Percentiles rank a stretch among this genome's conserved stretches.
Conservation (phyloP, 53 echinoderm and acorn worm species). For the Pentamera pediparva region DNA sequence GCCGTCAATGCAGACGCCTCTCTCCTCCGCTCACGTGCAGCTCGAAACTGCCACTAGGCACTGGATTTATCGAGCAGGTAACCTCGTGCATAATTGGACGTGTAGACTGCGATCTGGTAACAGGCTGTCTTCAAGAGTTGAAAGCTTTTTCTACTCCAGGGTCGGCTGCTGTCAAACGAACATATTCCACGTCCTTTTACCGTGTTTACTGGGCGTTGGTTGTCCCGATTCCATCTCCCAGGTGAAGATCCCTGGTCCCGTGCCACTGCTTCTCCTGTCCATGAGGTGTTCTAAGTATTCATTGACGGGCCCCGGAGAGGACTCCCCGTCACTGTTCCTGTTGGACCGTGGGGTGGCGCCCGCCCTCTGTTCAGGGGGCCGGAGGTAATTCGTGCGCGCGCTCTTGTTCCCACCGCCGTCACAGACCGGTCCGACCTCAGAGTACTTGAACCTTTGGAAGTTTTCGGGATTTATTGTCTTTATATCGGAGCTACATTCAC, state of each 20-base stretch:
- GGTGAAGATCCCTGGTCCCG: constrained; percentile 11
- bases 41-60: too few species aligned
- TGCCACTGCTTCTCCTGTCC: constrained; percentile 42
- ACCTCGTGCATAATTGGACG: too few species aligned
- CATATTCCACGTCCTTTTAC: constrained; percentile 6
- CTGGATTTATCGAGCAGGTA: too few species aligned
- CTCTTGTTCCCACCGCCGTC: too few species aligned
- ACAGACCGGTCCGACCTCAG: background rate
- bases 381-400: background rate
- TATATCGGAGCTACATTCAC: constrained; percentile 1
- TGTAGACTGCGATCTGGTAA: too few species aligned
- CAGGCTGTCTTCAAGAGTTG: too few species aligned
- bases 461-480: background rate
- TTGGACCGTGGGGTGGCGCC: background rate
- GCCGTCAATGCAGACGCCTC: too few species aligned
- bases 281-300: constrained; percentile 59
- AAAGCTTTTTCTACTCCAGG: too few species aligned
- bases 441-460: constrained; percentile 13
- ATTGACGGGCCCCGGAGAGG: constrained; percentile 41
- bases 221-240: background rate
- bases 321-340: constrained; percentile 15
- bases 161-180: constrained; percentile 13
- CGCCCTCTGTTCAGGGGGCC: background rate
- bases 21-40: too few species aligned
- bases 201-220: background rate